Conservation (phyloP, 2,888 invertebrate genomes). For the Drosophila peninsularis region DNA sequence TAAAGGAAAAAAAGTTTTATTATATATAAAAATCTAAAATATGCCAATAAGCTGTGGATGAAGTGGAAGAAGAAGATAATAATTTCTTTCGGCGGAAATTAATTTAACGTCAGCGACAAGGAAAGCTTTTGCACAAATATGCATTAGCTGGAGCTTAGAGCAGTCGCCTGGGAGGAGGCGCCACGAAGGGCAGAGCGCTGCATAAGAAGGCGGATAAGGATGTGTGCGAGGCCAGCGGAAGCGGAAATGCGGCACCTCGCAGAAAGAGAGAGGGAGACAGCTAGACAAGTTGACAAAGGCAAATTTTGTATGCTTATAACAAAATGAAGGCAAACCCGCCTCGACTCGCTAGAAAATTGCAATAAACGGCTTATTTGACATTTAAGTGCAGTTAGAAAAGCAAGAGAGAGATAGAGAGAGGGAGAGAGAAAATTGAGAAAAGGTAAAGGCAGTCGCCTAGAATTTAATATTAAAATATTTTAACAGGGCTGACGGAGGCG, state of each 20-base stretch:
- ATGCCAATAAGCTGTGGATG: constrained; percentile 63
- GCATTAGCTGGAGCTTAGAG: constrained; percentile 71
- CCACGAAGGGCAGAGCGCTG: constrained; percentile 2
- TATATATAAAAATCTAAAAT: constrained; percentile 46
- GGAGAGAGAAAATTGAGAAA: constrained; percentile 2
- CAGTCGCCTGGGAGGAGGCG: constrained; percentile 19
- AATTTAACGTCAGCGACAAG: constrained; percentile 74
- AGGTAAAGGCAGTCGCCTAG: constrained; percentile 18
- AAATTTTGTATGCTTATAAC: constrained; percentile 28
- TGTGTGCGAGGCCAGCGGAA: constrained; percentile 45
- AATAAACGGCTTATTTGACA: constrained; percentile 47
- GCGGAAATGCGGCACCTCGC: constrained; percentile 41
- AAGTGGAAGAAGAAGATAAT: constrained; percentile 43
- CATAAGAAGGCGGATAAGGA: constrained; percentile 23
- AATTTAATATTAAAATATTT: constrained; percentile 72
- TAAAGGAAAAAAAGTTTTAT: constrained; percentile 10
- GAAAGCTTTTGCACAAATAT: constrained; percentile 70
- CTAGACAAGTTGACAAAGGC: constrained; percentile 58
- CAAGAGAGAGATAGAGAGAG: constrained; percentile 17
- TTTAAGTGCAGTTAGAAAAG: constrained; percentile 23
- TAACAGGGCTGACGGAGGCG: constrained; percentile 37
- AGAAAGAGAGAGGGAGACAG: constrained; percentile 15
- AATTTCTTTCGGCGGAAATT: constrained; percentile 73
- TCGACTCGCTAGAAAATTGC: constrained; percentile 48
- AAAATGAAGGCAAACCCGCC: constrained; percentile 32